Conservation (phyloP, 1,140 invertebrate genomes). For the Lordiphosa stackelbergi region DNA sequence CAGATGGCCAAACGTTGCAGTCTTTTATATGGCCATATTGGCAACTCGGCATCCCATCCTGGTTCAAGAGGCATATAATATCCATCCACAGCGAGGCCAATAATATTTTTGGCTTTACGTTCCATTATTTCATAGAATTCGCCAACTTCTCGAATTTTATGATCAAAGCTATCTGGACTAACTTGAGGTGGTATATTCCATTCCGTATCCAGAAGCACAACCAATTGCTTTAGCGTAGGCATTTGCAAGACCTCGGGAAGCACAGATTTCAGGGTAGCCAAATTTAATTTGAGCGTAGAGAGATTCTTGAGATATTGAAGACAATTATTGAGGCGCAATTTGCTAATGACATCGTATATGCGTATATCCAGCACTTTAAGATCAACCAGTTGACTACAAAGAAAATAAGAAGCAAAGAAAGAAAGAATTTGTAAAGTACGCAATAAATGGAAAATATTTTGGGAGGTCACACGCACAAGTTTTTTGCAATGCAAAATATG, state of each 20-base stretch:
- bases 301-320: constrained; percentile 43
- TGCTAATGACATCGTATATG: constrained; percentile 54
- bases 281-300: constrained; percentile 53
- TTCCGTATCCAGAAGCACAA: constrained; percentile 60
- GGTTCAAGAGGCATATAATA: constrained; percentile 63
- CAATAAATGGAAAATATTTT: no score
- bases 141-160: constrained; percentile 58
- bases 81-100: constrained; percentile 59
- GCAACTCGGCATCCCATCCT: constrained; percentile 48
- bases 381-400: constrained; percentile 34
- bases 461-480: no score
- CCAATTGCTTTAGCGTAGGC: constrained; percentile 47
- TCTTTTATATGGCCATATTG: constrained; percentile 42
- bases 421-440: no score
- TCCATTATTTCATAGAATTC: constrained; percentile 68
- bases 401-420: background rate
- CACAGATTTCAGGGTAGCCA: constrained; percentile 56
- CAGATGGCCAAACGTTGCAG: constrained; percentile 55
- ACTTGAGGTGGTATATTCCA: constrained; percentile 41
- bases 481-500: no score
- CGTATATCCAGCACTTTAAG: constrained; percentile 60
- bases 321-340: constrained; percentile 50
- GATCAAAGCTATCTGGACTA: constrained; percentile 55
- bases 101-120: constrained; percentile 41
- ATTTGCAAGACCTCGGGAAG: constrained; percentile 44